phyloP scores from a whole-genome alignment of 1,140 invertebrate species.

The Trachymyrmex septentrionalis region DNA sequence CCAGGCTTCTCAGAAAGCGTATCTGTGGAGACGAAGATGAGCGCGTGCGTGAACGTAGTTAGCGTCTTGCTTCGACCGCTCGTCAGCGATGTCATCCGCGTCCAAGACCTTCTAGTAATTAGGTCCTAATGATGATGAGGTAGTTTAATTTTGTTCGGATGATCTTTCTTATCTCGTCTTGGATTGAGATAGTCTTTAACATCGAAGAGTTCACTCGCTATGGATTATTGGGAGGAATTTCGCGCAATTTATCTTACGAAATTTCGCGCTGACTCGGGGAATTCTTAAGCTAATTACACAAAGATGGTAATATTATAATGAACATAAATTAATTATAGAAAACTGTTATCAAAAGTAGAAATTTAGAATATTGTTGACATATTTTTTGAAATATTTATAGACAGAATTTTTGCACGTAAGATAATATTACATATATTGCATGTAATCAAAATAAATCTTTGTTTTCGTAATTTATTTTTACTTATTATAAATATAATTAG shows the following conservation, averaged over 20 bases:
- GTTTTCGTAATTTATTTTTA: neutral
- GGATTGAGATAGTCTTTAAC: conserved; percentile 64
- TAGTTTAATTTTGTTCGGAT: conserved; percentile 77
- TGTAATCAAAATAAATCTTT: neutral
- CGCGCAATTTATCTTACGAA: conserved; percentile 58
- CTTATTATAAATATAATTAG: neutral
- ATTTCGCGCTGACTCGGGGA: conserved; percentile 48
- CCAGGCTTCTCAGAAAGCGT: conserved; percentile 21
- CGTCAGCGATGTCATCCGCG: conserved; percentile 76
- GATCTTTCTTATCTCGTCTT: conserved; percentile 67
- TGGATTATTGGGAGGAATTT: conserved; percentile 63
- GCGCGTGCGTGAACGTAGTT: conserved; percentile 35
- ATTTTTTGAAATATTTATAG: neutral
- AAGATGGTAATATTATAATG: conserved; percentile 37
- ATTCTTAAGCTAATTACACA: conserved; percentile 58
- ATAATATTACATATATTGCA: neutral
- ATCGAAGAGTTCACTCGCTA: conserved; percentile 66
- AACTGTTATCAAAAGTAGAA: neutral
- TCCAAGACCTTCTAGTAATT: conserved; percentile 79
- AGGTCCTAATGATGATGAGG: conserved; percentile 81
- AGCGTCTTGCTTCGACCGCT: conserved; percentile 49
- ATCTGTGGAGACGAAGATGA: conserved; percentile 31
- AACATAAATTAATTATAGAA: conserved; percentile 43
- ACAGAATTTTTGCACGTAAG: neutral
- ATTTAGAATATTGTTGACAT: neutral